Percentiles rank a stretch among this genome's conserved stretches.
These are phyloP conservation scores for Pseudomyrmex sp. DNA, from an alignment of 1,140 invertebrate species.

Conservation along the genomic window DNA sequence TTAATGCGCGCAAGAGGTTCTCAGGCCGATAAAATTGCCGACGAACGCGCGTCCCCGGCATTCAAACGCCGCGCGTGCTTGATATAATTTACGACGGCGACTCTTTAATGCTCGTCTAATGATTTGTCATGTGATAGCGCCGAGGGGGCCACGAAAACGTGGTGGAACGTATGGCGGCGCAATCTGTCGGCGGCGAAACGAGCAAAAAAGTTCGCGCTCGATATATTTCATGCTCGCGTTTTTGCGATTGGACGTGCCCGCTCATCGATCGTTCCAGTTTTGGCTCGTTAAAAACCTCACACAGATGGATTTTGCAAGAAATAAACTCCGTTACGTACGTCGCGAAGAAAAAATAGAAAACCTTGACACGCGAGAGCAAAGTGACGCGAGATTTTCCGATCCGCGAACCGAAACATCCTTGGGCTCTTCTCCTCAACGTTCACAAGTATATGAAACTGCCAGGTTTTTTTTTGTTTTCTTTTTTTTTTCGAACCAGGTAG, in stretches of 20 bases:
- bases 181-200: conserved; percentile 58
- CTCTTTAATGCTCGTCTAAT: conserved; percentile 44
- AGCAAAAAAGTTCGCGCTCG: conserved; percentile 47
- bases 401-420: background rate
- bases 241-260: conserved; percentile 43
- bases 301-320: conserved; percentile 47
- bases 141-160: conserved; percentile 35
- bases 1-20: too few species aligned
- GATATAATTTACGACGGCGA: conserved; percentile 12
- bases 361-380: background rate
- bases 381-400: conserved; percentile 30
- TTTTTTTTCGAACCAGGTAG: background rate
- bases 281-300: conserved; percentile 51
- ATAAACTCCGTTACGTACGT: conserved; percentile 26
- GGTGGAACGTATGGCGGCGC: conserved; percentile 49
- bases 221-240: conserved; percentile 59
- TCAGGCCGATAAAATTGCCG: too few species aligned
- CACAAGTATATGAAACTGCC: too few species aligned
- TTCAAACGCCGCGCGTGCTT: background rate
- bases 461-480: background rate
- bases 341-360: background rate
- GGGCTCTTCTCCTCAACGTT: too few species aligned
- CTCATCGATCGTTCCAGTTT: conserved; percentile 56
- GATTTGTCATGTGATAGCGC: conserved; percentile 50
- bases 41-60: too few species aligned